phyloP scores from a whole-genome alignment of 1,140 invertebrate species.

The Drosophila melanica region DNA sequence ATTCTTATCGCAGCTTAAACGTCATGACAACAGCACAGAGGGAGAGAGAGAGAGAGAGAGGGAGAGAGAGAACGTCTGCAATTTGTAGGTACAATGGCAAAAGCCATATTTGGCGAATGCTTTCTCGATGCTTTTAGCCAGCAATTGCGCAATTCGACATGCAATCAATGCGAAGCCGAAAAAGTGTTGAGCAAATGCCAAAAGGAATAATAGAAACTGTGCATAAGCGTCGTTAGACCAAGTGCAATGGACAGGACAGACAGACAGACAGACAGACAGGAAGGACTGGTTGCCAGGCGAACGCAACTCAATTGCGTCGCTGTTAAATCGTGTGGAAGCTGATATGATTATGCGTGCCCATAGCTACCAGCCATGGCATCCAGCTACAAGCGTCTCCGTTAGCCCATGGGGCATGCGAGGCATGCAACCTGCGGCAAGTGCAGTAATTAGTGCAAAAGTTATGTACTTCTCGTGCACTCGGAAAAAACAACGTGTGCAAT shows the following conservation, averaged over 20 bases:
- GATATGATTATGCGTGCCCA: conserved; percentile 75
- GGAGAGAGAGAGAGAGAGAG: neutral
- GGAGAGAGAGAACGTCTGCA: conserved; percentile 10
- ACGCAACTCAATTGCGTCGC: conserved; percentile 60
- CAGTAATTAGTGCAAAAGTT: conserved; percentile 50
- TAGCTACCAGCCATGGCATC: conserved; percentile 29
- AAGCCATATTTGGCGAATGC: conserved; percentile 35
- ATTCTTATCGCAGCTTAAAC: conserved; percentile 77
- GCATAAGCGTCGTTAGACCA: conserved; percentile 1
- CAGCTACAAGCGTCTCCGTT: neutral
- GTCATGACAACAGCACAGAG: conserved; percentile 65
- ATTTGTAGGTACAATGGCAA: conserved; percentile 13
- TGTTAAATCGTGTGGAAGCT: conserved; percentile 81
- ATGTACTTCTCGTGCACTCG: too few relatives aligned
- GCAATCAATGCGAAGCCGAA: conserved; percentile 78
- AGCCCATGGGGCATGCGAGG: conserved; percentile 25
- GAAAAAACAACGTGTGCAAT: too few relatives aligned
- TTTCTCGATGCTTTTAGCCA: conserved; percentile 65
- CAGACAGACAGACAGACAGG: neutral
- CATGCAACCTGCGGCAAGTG: conserved; percentile 28
- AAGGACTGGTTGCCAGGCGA: conserved; percentile 54
- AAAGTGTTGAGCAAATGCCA: conserved; percentile 58
- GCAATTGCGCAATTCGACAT: conserved; percentile 76
- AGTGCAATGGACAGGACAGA: conserved; percentile 1
- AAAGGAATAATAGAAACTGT: conserved; percentile 13